Conservation (phyloP, 2,888 invertebrate species). For the Ectropis crepuscularia region DNA sequence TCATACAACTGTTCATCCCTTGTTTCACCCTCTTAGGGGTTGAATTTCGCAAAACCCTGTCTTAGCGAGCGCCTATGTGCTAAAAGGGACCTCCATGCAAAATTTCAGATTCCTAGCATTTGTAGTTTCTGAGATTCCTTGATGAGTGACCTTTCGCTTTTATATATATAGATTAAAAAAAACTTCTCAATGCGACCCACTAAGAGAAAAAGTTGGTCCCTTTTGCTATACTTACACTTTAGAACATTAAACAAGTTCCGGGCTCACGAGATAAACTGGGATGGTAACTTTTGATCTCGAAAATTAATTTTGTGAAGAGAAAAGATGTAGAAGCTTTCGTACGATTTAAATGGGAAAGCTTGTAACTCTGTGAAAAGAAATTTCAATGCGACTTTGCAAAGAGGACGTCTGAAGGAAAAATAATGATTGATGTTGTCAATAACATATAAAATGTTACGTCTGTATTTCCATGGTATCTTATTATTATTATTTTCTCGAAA, state of each 20-base stretch:
- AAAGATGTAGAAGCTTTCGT: constrained; percentile 24
- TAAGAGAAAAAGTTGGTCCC: constrained; percentile 4
- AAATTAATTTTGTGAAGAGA: constrained; percentile 33
- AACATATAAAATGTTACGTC: neutral
- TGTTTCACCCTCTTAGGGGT: too few species aligned
- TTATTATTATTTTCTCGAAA: too few species aligned
- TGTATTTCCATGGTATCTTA: too few species aligned
- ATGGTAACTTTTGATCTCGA: constrained; percentile 31
- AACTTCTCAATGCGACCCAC: neutral
- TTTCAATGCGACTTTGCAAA: neutral
- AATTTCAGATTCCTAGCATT: too few species aligned
- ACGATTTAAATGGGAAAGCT: constrained; percentile 22
- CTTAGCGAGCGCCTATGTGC: too few species aligned
- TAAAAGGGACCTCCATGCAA: too few species aligned
- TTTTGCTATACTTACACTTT: constrained; percentile 28
- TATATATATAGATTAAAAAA: neutral
- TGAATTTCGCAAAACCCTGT: too few species aligned
- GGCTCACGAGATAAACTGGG: constrained; percentile 30
- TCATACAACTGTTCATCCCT: too few species aligned
- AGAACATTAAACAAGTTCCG: constrained; percentile 28
- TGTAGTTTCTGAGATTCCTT: too few species aligned
- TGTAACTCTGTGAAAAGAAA: constrained; percentile 4
- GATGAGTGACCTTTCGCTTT: too few species aligned
- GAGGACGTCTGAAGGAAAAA: neutral
- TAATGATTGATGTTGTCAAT: neutral